Evolutionary conservation across 1,140 invertebrate genomes (phyloP).

Genomic region (Camponotus pennsylvanicus): DNA sequence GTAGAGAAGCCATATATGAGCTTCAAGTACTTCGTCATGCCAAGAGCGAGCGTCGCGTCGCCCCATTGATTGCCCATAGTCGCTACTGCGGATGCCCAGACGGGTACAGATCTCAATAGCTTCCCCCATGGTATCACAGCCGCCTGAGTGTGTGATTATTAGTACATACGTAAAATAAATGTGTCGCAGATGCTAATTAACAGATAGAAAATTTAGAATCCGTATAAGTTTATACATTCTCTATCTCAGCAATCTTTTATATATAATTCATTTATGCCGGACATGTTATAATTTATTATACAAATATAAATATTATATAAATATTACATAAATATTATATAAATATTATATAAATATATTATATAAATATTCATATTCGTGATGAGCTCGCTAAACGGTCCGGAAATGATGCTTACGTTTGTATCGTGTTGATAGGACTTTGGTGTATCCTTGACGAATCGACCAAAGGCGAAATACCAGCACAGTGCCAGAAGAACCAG

Average conservation of each 20-base stretch:
- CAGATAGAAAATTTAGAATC: background rate
- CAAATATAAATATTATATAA: too few species aligned
- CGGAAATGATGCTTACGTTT: slow-evolving; percentile 77
- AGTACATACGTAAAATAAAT: background rate
- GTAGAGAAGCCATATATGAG: slow-evolving; percentile 88
- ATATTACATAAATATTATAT: too few species aligned
- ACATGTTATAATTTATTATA: too few species aligned
- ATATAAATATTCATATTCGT: background rate
- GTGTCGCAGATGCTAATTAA: background rate
- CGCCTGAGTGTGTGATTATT: slow-evolving; percentile 72
- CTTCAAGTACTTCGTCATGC: slow-evolving; percentile 88
- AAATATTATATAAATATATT: too few species aligned
- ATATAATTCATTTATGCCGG: too few species aligned
- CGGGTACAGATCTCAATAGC: slow-evolving; percentile 87
- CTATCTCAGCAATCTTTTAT: background rate
- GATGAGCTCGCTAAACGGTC: background rate
- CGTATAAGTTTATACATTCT: background rate
- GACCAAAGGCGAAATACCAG: slow-evolving; percentile 90
- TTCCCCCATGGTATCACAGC: slow-evolving; percentile 87
- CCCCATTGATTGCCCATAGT: slow-evolving; percentile 89
- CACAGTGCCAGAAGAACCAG: slow-evolving; percentile 87
- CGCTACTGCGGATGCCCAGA: slow-evolving; percentile 88
- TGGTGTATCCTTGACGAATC: slow-evolving; percentile 89
- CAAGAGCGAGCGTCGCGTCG: slow-evolving; percentile 87
- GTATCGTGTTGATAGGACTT: slow-evolving; percentile 85